Base-by-base conservation (phyloP, 2,888 invertebrate genomes). In the Folsomia candida region DNA sequence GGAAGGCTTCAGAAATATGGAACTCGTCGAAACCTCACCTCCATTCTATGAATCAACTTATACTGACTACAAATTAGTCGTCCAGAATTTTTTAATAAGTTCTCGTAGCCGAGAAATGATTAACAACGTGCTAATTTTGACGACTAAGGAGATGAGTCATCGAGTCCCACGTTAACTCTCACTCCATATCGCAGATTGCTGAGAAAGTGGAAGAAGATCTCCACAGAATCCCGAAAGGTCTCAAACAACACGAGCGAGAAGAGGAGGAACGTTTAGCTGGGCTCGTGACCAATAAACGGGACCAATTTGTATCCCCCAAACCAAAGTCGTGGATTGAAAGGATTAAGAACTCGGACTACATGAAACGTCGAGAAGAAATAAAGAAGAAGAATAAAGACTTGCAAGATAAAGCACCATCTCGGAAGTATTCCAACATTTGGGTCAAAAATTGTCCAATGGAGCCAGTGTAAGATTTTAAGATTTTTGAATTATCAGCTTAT, bases 371-470 rank as follows among this genome's bases (percentile, higher is more conserved):
- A 22, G 62, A 62, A 61, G 26, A 9, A 18, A 14, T 22, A 26
- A 62, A 62, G 29, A 62, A 11, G 65, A 63, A 64, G 37, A 60
- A 47, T 28, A 47, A 51, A 59, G 37, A 3, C 24, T 11, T 71
- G 27, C 26, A 25, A 6, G 71, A 67, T 22, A 18, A 73, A 51
- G 72, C 71, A 3, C 20, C 69, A 1, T 71, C 61, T 47, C 29
- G 73, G 22, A 63, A 64, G 37, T 75, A 75, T 47, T 72, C 72
- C 4, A 37, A 71, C 47, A 75, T 75, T n/a, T 75, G 72, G 72
- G 51, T 65, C 26, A 75, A 73, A 37, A 64, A 65, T 22, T 75
- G 75, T 57, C 73, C 70, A 4, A 70, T 26, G 61, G 73, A 73
- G 24, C 58, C 62, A 37, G 70, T 72, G 67, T 69, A 22, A 68